phyloP scores from a whole-genome alignment of 2,113 vertebrate species.

The Lophura nycthemera region DNA sequence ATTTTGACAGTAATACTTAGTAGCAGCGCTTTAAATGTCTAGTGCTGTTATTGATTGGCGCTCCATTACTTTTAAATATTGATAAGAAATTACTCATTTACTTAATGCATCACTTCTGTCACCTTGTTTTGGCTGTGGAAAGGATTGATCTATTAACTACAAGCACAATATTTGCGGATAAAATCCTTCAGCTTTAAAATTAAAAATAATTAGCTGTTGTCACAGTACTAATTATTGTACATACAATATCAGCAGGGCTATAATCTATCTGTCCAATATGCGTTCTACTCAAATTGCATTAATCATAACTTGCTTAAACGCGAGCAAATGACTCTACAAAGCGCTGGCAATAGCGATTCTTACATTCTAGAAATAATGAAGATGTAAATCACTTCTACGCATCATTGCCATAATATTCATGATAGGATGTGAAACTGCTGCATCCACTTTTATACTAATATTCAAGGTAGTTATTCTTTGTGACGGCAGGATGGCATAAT shows the following conservation, averaged over 20 bases:
- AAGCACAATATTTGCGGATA: slow-evolving; percentile 39
- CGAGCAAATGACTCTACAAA: slow-evolving; percentile 56
- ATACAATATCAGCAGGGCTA: slow-evolving; percentile 53
- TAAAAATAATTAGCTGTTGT: slow-evolving; percentile 69
- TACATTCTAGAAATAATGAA: slow-evolving; percentile 62
- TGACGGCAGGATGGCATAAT: background rate
- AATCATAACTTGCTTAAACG: slow-evolving; percentile 69
- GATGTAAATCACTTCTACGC: slow-evolving; percentile 62
- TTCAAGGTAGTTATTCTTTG: background rate
- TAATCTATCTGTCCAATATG: slow-evolving; percentile 72
- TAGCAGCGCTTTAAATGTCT: slow-evolving; percentile 1
- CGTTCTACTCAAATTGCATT: slow-evolving; percentile 54
- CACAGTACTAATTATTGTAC: slow-evolving; percentile 57
- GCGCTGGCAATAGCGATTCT: slow-evolving; percentile 34
- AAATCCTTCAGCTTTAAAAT: slow-evolving; percentile 62
- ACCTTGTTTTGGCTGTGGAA: background rate
- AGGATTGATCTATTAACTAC: slow-evolving; percentile 21
- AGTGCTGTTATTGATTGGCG: slow-evolving; percentile 11
- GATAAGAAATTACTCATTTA: slow-evolving; percentile 39
- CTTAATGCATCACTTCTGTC: slow-evolving; percentile 26
- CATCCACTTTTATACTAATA: slow-evolving; percentile 23
- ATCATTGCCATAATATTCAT: slow-evolving; percentile 45
- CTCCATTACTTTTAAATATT: slow-evolving; percentile 60
- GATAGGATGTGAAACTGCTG: slow-evolving; percentile 36
- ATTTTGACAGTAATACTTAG: slow-evolving; percentile 23